Evolutionary conservation across 1,140 invertebrate species (phyloP).

Genomic region (Olivierus martensii): DNA sequence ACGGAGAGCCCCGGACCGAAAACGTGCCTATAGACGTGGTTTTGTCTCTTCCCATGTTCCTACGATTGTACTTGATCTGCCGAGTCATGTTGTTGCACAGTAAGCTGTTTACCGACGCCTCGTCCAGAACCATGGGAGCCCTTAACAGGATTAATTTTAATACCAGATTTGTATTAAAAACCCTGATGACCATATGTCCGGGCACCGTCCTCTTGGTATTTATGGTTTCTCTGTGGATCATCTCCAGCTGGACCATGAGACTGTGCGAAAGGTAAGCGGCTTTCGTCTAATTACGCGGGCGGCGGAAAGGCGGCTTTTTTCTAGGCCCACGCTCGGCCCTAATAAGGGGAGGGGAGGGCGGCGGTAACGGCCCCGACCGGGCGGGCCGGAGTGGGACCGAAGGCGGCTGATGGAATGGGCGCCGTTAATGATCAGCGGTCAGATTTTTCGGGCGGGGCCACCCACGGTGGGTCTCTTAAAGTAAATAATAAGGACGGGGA

Average conservation of each 20-base stretch:
- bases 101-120: conserved; percentile 97
- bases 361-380: too few relatives aligned
- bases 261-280: conserved; percentile 90
- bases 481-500: too few relatives aligned
- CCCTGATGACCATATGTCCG: conserved; percentile 98
- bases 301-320: too few relatives aligned
- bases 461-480: too few relatives aligned
- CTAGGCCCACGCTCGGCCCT: too few relatives aligned
- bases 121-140: conserved; percentile 61
- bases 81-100: conserved; percentile 98
- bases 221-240: conserved; percentile 99
- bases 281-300: too few relatives aligned
- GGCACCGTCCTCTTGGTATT: conserved; percentile 95
- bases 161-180: conserved; percentile 97
- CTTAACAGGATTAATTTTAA: conserved; percentile 99
- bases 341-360: too few relatives aligned
- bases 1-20: conserved; percentile 36
- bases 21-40: conserved; percentile 89
- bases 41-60: conserved; percentile 97
- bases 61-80: conserved; percentile 96
- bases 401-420: too few relatives aligned
- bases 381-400: too few relatives aligned
- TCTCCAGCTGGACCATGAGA: conserved; percentile 94
- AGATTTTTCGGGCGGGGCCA: too few relatives aligned
- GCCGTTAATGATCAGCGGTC: too few relatives aligned